Base-by-base conservation (phyloP, 2,888 invertebrate genomes). In the Papilio gigon region DNA sequence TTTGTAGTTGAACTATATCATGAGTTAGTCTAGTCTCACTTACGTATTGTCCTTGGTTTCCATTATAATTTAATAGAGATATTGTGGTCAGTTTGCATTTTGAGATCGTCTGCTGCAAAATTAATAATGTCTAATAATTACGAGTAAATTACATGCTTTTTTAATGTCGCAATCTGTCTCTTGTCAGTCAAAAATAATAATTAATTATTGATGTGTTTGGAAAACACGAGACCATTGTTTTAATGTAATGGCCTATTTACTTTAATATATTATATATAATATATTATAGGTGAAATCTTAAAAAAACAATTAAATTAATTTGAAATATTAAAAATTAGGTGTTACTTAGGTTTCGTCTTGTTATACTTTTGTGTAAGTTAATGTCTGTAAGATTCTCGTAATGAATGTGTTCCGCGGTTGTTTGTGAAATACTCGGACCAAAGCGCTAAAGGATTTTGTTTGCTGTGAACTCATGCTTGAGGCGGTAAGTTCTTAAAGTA, bases 401-500 rank as follows among this genome's bases (percentile, higher is more conserved):
- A 42, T 67, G 37, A 40, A n/a, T 61, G 42, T 59, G 35, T 35
- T 59, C 40, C 30, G 27, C 22, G 4, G 50, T 47, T 61, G 25
- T 42, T 25, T 53, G 20, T 30, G 27, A 27, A 67, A 61, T 53
- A 61, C 37, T 47, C 20, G 12, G 37, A 50, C 50, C 27, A 37
- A 40, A 61, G 66, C 40, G 20, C 17, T 27, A 40, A n/a, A 60
- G 61, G 53, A 61, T 67, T 67, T 53, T 44, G 47, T 68, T 64
- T 59, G 58, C 35, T 63, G 47, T 68, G 40, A 53, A 67, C n/a
- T 59, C 59, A 64, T 47, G 47, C 35, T 50, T 22, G 40, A 59
- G 50, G 33, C 40, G 47, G 37, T 9, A 64, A 60, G 40, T 68
- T 64, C 37, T 50, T 60, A 47, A 64, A 68, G 59, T 68, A 64